phyloP scores from a whole-genome alignment of 2,888 invertebrate species.

The Eristalis pertinax region DNA sequence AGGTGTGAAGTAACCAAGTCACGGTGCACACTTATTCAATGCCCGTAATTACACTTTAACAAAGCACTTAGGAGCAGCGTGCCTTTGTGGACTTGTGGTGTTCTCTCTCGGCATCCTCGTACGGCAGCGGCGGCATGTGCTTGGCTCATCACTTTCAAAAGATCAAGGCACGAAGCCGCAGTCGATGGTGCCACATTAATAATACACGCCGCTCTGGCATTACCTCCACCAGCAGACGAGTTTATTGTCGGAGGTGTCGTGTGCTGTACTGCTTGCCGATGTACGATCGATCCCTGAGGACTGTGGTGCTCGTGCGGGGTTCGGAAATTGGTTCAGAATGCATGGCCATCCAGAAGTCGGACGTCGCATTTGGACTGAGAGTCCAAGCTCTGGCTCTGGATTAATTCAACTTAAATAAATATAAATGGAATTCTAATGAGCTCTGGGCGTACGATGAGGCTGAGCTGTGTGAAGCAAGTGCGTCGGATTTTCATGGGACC shows the following conservation, averaged over 20 bases:
- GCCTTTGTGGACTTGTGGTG: conserved; percentile 2
- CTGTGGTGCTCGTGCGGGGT: background rate
- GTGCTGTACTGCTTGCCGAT: conserved; percentile 4
- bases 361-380: background rate
- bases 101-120: background rate
- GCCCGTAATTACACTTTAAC: conserved; percentile 64
- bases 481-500: background rate
- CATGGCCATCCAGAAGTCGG: too few species aligned
- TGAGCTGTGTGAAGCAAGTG: background rate
- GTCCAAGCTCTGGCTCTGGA: background rate
- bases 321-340: background rate
- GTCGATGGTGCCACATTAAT: conserved; percentile 49
- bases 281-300: background rate
- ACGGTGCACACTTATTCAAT: conserved; percentile 62
- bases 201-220: conserved; percentile 7
- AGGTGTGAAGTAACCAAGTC: conserved; percentile 69
- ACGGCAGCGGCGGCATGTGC: conserved; percentile 37
- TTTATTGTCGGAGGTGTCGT: conserved; percentile 29
- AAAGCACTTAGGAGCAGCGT: conserved; percentile 49
- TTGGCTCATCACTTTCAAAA: conserved; percentile 55
- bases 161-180: conserved; percentile 46
- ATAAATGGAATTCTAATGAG: background rate
- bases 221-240: background rate
- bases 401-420: background rate
- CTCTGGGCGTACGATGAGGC: background rate